Evolutionary conservation across 2,888 invertebrate genomes (phyloP).

Genomic region (Tethea ocularis): DNA sequence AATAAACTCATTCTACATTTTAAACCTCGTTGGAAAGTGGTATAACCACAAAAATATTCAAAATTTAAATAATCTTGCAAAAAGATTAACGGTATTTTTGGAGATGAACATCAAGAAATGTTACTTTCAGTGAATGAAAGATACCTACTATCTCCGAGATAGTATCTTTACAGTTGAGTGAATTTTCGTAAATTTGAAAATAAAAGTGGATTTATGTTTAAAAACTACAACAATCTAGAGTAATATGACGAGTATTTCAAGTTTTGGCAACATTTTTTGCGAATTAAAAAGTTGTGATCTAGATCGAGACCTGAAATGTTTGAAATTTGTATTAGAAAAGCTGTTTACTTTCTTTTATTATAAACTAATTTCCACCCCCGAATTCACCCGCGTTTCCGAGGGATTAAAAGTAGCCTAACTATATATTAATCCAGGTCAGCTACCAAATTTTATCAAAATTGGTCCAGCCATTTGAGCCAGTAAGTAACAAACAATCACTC

Average conservation of each 20-base stretch:
- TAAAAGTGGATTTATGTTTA: constrained; percentile 13
- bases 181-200: constrained; percentile 8
- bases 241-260: constrained; percentile 10
- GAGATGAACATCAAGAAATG: neutral
- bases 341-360: neutral
- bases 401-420: too few species aligned
- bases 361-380: neutral
- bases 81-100: constrained; percentile 1
- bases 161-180: neutral
- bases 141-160: neutral
- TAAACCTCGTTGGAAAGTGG: constrained; percentile 2
- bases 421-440: too few species aligned
- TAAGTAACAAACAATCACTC: too few species aligned
- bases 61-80: constrained; percentile 9
- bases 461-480: too few species aligned
- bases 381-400: too few species aligned
- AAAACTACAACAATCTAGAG: constrained; percentile 16
- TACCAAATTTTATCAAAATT: too few species aligned
- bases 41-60: neutral
- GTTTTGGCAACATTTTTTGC: neutral
- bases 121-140: constrained; percentile 5
- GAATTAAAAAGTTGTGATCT: neutral
- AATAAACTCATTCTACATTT: neutral
- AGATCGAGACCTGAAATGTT: neutral
- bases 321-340: neutral